Percentiles rank a stretch among this genome's conserved stretches.
Conservation (phyloP, 2,797 vertebrate species). For the Chloroceryle inda region DNA sequence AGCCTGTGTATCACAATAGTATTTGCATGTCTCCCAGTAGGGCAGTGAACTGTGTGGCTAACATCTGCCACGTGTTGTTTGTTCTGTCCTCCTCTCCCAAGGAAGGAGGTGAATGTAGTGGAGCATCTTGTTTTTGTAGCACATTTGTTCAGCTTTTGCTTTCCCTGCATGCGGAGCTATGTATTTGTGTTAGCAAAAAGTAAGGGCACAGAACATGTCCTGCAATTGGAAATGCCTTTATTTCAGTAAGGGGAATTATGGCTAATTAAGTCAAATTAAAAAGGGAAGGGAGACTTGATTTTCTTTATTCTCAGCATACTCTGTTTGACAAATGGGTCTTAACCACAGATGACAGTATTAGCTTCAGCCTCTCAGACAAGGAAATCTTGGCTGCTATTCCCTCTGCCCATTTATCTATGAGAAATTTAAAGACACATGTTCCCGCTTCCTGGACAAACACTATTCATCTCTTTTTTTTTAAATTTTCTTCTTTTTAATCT, state of each 20-base stretch:
- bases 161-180: background rate
- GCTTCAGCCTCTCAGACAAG: conserved; percentile 56
- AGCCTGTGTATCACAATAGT: conserved; percentile 34
- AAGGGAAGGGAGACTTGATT: conserved; percentile 51
- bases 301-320: conserved; percentile 66
- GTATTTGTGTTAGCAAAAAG: background rate
- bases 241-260: conserved; percentile 21
- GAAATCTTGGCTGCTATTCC: conserved; percentile 67
- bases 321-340: conserved; percentile 71
- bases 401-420: conserved; percentile 68
- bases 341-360: conserved; percentile 71
- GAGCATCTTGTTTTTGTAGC: conserved; percentile 66
- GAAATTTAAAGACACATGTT: conserved; percentile 74
- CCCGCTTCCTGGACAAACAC: conserved; percentile 27
- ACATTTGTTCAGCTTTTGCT: conserved; percentile 59
- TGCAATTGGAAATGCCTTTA: conserved; percentile 38
- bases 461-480: background rate
- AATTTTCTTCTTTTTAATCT: background rate
- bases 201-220: conserved; percentile 27
- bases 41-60: conserved; percentile 67
- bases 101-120: conserved; percentile 66
- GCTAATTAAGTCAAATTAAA: conserved; percentile 70
- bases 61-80: conserved; percentile 73
- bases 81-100: conserved; percentile 67
- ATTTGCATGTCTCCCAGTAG: conserved; percentile 64